phyloP scores from a whole-genome alignment of 2,113 vertebrate genomes.

The Campylomormyrus tamandua region DNA sequence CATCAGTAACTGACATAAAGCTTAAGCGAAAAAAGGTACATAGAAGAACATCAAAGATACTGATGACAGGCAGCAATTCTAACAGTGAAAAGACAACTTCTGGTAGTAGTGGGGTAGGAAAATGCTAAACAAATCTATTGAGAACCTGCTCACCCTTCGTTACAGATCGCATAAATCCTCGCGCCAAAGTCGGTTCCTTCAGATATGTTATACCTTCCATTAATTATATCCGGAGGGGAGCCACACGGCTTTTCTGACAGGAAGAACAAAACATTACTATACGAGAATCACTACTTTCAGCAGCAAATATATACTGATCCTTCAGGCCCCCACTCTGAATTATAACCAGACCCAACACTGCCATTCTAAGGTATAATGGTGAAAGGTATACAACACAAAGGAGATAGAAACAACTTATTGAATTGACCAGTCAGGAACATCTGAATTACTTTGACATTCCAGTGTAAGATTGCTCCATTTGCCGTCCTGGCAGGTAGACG shows the following conservation, averaged over 20 bases:
- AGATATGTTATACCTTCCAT: conserved; percentile 22
- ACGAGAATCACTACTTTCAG: neutral
- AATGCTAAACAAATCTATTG: neutral
- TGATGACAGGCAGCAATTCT: neutral
- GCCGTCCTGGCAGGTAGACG: conserved; percentile 24
- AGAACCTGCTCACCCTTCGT: conserved; percentile 25
- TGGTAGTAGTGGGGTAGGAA: neutral
- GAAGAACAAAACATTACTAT: neutral
- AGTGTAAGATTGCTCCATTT: conserved; percentile 20
- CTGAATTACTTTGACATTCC: conserved; percentile 38
- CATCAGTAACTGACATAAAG: neutral
- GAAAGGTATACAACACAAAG: neutral
- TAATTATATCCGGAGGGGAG: neutral
- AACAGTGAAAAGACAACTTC: neutral
- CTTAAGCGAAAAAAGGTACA: neutral
- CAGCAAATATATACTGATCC: neutral
- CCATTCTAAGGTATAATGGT: neutral
- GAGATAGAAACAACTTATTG: neutral
- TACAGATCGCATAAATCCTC: conserved; percentile 16
- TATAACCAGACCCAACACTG: neutral
- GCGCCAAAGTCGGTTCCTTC: conserved; percentile 30
- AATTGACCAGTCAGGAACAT: neutral
- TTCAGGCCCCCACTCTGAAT: neutral
- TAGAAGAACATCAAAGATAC: neutral
- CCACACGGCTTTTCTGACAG: conserved; percentile 31